These are phyloP conservation scores for Nansenia antarctica DNA, from an alignment of 2,113 vertebrate species.

Conservation along the genomic window DNA sequence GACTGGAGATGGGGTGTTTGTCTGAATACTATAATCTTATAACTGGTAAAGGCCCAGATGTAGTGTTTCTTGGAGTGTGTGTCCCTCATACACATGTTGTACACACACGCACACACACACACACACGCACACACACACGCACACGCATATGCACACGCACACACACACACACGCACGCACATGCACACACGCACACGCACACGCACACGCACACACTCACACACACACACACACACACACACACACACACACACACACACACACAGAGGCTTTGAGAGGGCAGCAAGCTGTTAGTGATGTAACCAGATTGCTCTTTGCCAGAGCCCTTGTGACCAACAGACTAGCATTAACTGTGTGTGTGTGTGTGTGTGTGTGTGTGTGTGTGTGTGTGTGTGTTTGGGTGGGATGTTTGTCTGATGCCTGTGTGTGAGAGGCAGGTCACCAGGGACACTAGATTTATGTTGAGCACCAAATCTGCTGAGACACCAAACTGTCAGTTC, in stretches of 20 bases:
- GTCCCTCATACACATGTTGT: too few relatives aligned
- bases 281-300: constrained; percentile 7
- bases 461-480: background rate
- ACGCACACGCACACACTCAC: background rate
- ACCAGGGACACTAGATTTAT: constrained; percentile 9
- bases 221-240: constrained; percentile 4
- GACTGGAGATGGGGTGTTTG: too few relatives aligned
- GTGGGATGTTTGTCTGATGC: constrained; percentile 10
- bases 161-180: too few relatives aligned
- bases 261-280: background rate
- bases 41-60: too few relatives aligned
- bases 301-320: background rate
- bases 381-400: background rate
- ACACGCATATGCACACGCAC: too few relatives aligned
- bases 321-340: background rate
- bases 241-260: constrained; percentile 11
- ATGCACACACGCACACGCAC: background rate
- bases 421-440: background rate
- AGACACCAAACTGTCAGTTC: background rate
- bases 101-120: too few relatives aligned
- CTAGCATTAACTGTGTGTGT: too few relatives aligned
- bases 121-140: too few relatives aligned
- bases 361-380: constrained; percentile 7
- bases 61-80: too few relatives aligned
- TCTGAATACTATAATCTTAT: too few relatives aligned